Evolutionary conservation across 1,140 invertebrate genomes (phyloP).

Genomic region (Portunus trituberculatus): DNA sequence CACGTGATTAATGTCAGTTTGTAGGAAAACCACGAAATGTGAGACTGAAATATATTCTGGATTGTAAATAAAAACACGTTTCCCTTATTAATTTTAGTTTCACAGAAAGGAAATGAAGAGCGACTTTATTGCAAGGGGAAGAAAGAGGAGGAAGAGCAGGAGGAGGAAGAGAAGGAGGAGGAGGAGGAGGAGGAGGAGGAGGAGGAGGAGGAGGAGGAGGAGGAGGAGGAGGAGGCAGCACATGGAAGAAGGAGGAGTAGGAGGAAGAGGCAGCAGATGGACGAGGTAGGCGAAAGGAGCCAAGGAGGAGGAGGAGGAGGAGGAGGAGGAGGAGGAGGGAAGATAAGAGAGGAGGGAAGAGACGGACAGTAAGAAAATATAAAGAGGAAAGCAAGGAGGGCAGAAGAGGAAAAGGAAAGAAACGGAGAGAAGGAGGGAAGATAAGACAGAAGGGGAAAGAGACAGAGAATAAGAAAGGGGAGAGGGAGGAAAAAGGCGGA

Average conservation of each 20-base stretch:
- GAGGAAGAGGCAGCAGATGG: too few relatives aligned
- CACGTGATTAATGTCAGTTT: not conserved
- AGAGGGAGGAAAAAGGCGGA: not conserved
- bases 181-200: not conserved
- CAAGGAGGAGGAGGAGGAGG: not conserved
- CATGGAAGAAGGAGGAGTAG: not conserved
- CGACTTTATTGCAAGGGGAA: not conserved
- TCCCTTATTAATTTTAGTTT: slow-evolving; percentile 34
- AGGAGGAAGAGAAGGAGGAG: not conserved
- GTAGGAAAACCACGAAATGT: not conserved
- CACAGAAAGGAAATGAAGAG: not conserved
- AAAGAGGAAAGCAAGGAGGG: not conserved
- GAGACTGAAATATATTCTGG: not conserved
- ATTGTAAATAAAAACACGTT: not conserved
- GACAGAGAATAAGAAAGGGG: not conserved
- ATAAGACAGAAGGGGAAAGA: not conserved
- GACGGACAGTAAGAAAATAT: not conserved
- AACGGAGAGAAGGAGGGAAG: not conserved
- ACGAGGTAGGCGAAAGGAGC: not conserved
- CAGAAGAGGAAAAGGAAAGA: not conserved
- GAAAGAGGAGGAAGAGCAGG: not conserved
- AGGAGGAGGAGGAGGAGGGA: too few relatives aligned
- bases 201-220: too few relatives aligned
- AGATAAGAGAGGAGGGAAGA: too few relatives aligned
- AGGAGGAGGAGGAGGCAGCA: not conserved